Evolutionary conservation across 2,113 vertebrate genomes (phyloP).

Genomic region (Labeo rohita): DNA sequence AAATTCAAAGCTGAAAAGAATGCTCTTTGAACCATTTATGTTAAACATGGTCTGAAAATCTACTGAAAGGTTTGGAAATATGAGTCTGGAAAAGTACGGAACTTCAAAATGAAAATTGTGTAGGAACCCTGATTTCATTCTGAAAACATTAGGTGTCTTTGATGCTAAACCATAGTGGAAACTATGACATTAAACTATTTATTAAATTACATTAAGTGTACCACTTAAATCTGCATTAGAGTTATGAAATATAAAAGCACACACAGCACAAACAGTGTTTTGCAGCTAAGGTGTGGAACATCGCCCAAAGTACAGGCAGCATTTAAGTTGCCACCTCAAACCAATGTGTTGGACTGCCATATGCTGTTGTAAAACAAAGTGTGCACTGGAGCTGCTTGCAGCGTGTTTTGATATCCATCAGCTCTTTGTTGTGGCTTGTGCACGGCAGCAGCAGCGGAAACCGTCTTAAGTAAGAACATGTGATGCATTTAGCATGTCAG

Average conservation of each 20-base stretch:
- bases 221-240: too few relatives aligned
- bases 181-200: too few relatives aligned
- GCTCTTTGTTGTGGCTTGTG: conserved; percentile 50
- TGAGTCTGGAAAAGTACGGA: too few relatives aligned
- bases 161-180: too few relatives aligned
- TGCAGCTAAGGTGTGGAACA: background rate
- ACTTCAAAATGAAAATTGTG: too few relatives aligned
- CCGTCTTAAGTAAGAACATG: conserved; percentile 25
- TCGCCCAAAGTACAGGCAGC: background rate
- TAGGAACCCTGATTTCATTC: background rate
- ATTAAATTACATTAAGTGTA: too few relatives aligned
- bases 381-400: conserved; percentile 14
- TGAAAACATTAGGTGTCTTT: background rate
- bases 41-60: too few relatives aligned
- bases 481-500: background rate
- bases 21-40: too few relatives aligned
- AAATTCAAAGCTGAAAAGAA: too few relatives aligned
- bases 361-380: background rate
- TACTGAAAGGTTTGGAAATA: too few relatives aligned
- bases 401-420: conserved; percentile 13
- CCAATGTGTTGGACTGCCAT: background rate
- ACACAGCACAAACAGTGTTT: background rate
- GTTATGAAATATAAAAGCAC: too few relatives aligned
- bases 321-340: background rate
- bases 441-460: conserved; percentile 45